Percentiles rank a stretch among this genome's conserved stretches.
These are phyloP conservation scores for Troides helena DNA, from an alignment of 2,888 invertebrate genomes.

Conservation along the genomic window DNA sequence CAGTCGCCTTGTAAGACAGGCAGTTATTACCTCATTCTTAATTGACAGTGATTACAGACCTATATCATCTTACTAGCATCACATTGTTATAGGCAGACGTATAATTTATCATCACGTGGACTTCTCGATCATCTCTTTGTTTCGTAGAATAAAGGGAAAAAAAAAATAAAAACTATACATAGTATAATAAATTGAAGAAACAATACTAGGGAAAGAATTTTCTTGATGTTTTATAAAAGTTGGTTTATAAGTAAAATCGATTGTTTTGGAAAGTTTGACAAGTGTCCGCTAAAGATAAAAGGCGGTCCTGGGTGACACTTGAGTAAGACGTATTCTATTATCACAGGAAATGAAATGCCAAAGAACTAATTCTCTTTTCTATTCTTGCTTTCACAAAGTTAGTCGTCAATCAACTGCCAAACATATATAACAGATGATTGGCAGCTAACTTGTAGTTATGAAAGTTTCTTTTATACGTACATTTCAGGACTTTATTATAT, in stretches of 20 bases:
- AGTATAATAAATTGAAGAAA: background rate
- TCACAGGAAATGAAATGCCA: slow-evolving; percentile 2
- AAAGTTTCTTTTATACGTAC: background rate
- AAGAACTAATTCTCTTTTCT: background rate
- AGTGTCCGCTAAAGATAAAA: background rate
- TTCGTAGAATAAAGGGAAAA: too few species aligned
- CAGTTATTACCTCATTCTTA: too few species aligned
- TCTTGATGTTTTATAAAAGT: background rate
- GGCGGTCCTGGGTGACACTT: background rate
- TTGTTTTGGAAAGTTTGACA: background rate
- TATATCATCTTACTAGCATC: too few species aligned
- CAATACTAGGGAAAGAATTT: background rate
- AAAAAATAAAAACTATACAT: background rate
- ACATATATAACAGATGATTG: background rate
- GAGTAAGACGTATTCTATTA: slow-evolving; percentile 5
- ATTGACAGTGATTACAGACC: too few species aligned
- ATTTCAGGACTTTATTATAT: background rate
- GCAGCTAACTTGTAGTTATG: background rate
- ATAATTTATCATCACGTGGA: too few species aligned
- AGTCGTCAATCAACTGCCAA: background rate
- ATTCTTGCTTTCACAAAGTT: background rate
- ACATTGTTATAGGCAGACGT: too few species aligned
- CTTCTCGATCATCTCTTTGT: too few species aligned
- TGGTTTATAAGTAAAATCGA: background rate
- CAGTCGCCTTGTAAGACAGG: too few species aligned